Percentiles rank a stretch among this genome's conserved stretches.
phyloP scores from a whole-genome alignment of 2,113 vertebrate genomes.

The Podarcis cretensis region DNA sequence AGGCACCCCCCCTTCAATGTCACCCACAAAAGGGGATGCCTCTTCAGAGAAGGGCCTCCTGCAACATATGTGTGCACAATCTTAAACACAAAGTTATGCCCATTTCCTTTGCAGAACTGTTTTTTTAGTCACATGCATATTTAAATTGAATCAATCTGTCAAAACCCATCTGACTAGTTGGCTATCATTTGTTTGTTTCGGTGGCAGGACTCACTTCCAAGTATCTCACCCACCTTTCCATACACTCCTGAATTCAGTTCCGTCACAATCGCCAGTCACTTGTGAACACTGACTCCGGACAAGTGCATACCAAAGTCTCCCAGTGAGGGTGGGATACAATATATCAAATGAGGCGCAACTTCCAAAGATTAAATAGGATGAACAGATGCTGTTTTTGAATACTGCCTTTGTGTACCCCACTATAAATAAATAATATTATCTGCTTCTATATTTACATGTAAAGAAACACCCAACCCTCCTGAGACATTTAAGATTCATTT shows the following conservation, averaged over 20 bases:
- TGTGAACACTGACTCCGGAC: background rate
- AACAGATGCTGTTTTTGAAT: background rate
- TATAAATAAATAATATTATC: background rate
- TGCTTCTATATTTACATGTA: background rate
- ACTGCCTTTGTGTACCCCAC: background rate
- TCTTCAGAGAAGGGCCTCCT: background rate
- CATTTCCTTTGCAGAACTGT: background rate
- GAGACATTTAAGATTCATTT: background rate
- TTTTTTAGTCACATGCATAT: background rate
- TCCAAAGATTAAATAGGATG: background rate
- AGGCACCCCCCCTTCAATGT: background rate
- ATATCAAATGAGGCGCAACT: background rate
- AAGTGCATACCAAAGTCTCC: background rate
- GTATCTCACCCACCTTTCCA: background rate
- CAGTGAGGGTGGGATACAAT: background rate
- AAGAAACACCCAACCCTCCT: background rate
- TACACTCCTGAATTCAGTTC: background rate
- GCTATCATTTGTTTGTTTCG: background rate
- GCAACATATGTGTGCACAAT: background rate
- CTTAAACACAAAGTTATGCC: background rate
- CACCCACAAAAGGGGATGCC: background rate
- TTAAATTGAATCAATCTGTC: no score
- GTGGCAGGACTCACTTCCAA: background rate
- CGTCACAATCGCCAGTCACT: background rate
- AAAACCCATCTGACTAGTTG: background rate